Evolutionary conservation across 2,797 vertebrate species (phyloP).

Genomic region (Acanthiza pusilla): DNA sequence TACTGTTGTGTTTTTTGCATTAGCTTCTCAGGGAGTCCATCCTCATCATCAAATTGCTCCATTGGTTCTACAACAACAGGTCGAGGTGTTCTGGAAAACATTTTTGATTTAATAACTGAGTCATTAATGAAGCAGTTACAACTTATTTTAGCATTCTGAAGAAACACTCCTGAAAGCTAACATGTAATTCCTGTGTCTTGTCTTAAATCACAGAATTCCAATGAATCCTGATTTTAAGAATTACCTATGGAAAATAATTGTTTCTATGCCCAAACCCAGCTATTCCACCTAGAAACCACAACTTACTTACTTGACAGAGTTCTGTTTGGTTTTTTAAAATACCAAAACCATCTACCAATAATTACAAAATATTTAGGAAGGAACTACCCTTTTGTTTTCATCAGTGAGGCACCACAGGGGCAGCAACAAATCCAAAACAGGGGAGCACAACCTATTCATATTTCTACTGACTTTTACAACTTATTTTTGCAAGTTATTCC

Average conservation of each 20-base stretch:
- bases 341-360: background rate
- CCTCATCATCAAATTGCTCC: conserved; percentile 94
- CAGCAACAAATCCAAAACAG: background rate
- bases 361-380: background rate
- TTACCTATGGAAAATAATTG: background rate
- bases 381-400: background rate
- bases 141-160: background rate
- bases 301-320: background rate
- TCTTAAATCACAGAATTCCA: background rate
- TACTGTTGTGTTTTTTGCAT: conserved; percentile 91
- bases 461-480: background rate
- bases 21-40: conserved; percentile 91
- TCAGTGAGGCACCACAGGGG: background rate
- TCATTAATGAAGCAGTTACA: background rate
- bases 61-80: conserved; percentile 94
- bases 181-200: background rate
- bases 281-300: background rate
- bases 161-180: background rate
- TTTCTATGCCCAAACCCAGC: background rate
- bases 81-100: conserved; percentile 85
- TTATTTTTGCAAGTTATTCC: background rate
- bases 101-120: background rate
- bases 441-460: background rate
- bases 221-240: background rate
- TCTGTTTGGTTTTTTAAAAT: background rate